A percentile compares a stretch with the other conserved stretches of the same genome.
Conservation (phyloP, 2,888 invertebrate genomes). For the Ecdyonurus torrentis region DNA sequence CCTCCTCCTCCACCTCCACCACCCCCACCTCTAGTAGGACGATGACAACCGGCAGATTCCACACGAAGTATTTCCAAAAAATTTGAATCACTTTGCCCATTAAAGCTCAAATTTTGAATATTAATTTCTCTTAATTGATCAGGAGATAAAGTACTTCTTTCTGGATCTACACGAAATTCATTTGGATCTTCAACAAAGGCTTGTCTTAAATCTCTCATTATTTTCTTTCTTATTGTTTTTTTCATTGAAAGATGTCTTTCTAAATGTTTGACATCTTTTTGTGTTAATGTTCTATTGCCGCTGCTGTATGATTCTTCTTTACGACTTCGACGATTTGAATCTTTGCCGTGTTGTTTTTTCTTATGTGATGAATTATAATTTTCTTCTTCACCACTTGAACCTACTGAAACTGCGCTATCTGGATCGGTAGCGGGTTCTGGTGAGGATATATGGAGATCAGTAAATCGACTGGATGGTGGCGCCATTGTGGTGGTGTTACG, state of each 20-base stretch:
- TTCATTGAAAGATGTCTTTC: slow-evolving; percentile 75
- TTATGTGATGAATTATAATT: neutral
- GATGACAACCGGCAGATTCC: slow-evolving; percentile 25
- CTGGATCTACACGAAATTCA: slow-evolving; percentile 44
- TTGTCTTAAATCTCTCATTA: slow-evolving; percentile 53
- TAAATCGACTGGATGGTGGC: neutral
- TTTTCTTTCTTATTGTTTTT: slow-evolving; percentile 69
- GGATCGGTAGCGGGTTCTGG: neutral
- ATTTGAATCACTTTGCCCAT: slow-evolving; percentile 37
- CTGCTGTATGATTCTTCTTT: slow-evolving; percentile 37
- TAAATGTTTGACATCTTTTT: slow-evolving; percentile 44
- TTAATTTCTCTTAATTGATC: slow-evolving; percentile 50
- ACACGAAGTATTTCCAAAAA: slow-evolving; percentile 50
- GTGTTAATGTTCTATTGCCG: slow-evolving; percentile 44
- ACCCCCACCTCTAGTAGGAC: slow-evolving; percentile 17
- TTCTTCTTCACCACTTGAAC: slow-evolving; percentile 25
- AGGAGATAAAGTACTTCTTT: slow-evolving; percentile 37
- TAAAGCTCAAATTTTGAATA: slow-evolving; percentile 47
- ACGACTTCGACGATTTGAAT: slow-evolving; percentile 18
- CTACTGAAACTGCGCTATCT: slow-evolving; percentile 27
- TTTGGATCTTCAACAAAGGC: slow-evolving; percentile 54
- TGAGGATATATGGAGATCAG: neutral
- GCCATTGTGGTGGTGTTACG: neutral
- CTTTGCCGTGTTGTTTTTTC: neutral
- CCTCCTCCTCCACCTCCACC: slow-evolving; percentile 26